Evolutionary conservation across 1,140 invertebrate genomes (phyloP).

Genomic region (Asbolus verrucosus): DNA sequence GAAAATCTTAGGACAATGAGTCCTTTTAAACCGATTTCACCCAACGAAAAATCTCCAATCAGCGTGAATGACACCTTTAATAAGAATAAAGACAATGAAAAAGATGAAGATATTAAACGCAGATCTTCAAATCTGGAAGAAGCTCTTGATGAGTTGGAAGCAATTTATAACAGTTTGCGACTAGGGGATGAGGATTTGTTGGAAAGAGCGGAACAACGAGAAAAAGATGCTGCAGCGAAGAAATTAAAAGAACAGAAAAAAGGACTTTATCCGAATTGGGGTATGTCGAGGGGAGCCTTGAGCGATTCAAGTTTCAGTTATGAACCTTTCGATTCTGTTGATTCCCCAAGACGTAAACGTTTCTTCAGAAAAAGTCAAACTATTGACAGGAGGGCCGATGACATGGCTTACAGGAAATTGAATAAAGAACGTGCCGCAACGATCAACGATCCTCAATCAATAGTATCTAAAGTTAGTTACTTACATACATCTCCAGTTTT

Average conservation of each 20-base stretch:
- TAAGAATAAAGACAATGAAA: conserved; percentile 20
- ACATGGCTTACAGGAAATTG: conserved; percentile 83
- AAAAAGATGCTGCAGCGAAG: conserved; percentile 69
- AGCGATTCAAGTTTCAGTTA: conserved; percentile 63
- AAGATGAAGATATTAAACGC: conserved; percentile 50
- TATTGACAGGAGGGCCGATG: conserved; percentile 78
- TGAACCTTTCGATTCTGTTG: conserved; percentile 59
- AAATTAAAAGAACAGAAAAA: conserved; percentile 53
- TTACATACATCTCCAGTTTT: conserved; percentile 78
- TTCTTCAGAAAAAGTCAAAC: conserved; percentile 64
- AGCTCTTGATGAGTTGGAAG: conserved; percentile 87
- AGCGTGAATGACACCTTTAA: neutral
- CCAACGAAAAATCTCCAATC: conserved; percentile 4
- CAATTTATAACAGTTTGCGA: conserved; percentile 87
- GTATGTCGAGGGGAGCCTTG: conserved; percentile 53
- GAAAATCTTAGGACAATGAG: conserved; percentile 43
- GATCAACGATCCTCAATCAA: conserved; percentile 69
- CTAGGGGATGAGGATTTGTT: conserved; percentile 85
- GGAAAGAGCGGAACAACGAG: conserved; percentile 81
- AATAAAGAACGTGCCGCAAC: conserved; percentile 70
- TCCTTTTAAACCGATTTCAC: conserved; percentile 58
- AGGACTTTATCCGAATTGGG: conserved; percentile 49
- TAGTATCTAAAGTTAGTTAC: conserved; percentile 76
- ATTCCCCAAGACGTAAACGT: conserved; percentile 56
- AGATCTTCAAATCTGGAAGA: conserved; percentile 84